Evolutionary conservation across 2,888 invertebrate genomes (phyloP), one percentile per base, ranked within the genome.

Genomic region (Fragum fragum): DNA sequence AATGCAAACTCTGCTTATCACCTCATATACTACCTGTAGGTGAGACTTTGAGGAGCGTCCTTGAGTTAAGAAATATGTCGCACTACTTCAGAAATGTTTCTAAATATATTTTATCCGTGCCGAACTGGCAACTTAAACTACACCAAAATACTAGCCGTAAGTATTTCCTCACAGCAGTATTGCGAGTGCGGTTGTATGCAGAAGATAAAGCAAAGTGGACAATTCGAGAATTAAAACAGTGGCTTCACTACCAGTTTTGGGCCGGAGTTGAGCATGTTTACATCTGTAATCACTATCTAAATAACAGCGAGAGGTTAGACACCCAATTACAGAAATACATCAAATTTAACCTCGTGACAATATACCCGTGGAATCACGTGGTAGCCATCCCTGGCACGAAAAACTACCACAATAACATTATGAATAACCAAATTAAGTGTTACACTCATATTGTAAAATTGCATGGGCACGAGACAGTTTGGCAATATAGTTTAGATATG

Each of bases 161-260:
- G 23, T 74, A 53, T 36, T 74, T 47, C 23, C 55, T 74, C 21
- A 74, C 68, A 7, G 74, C 66, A 11, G 74, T 74, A 7, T 18
- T 74, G 26, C 63, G 66, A 28, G 74, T 74, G 11, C 39, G 74
- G 26, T n/a, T 74, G 18, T 74, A 74, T 32, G 28, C 59, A 29
- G 74, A 74, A 53, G 74, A 74, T n/a, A 47, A 68, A 21, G 52
- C 74, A 0, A 74, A 36, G 21, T 74, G 74, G 74, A 74, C 74
- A 16, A 42, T 74, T 3, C 23, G 47, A 6, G 74, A 74, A 68
- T 55, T 74, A 7, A 74, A 74, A 28, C 74, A 53, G 18, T 73
- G 73, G 73, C 23, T 73, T 18, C 73, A 73, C 42, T 73, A 73
- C 29, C 61, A 63, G 63, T 73, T 73, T 18, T 73, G 61, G 61